Base-by-base conservation (phyloP, 2,113 vertebrate species). In the Platysternon megacephalum region DNA sequence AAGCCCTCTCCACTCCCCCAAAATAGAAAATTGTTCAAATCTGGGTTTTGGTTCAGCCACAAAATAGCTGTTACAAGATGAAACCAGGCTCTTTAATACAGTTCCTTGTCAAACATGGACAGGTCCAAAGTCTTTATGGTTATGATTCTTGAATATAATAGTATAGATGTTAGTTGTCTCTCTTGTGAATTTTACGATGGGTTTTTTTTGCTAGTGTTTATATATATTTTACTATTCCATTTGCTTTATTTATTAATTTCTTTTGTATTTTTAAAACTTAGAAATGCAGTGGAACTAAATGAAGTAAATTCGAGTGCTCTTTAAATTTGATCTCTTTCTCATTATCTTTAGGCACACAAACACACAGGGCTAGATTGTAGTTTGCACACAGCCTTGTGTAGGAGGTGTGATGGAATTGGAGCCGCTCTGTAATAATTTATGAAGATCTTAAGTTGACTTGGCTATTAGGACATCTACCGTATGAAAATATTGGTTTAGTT, bases 381-480 rank as follows among this genome's bases (percentile, higher is more conserved):
- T 44, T 72, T 88, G 56, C 94, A 95, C 35, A 94, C 68, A 87
- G 29, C 72, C 26, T 49, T 80, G 26, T 44, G 24, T 44, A 79
- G 84, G 39, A 13, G 32, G 16, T 52, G 48, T 80, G 61, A 88
- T 4, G 26, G 65, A 93, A 86, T 42, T 2, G 87, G 39, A 78
- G 22, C 1, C 92, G 44, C 35, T 92, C 28, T 56, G 44, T n/a
- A 84, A 86, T 17, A 28, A 89, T n/a, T 88, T 88, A 88, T 12
- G 74, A 87, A 96, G 86, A 82, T 35, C 72, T 44, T 52, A 82
- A 56, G 51, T 84, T 88, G 72, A 88, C 93, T 90, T 89, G 44
- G 24, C 42, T 78, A 46, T 78, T 78, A 28, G 74, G 24, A 46
- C 12, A 78, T 46, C 42, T 80, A 80, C 76, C 53, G 6, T 52